Conservation (phyloP, 2,113 vertebrate genomes). For the Nothobranchius kuhntae region DNA sequence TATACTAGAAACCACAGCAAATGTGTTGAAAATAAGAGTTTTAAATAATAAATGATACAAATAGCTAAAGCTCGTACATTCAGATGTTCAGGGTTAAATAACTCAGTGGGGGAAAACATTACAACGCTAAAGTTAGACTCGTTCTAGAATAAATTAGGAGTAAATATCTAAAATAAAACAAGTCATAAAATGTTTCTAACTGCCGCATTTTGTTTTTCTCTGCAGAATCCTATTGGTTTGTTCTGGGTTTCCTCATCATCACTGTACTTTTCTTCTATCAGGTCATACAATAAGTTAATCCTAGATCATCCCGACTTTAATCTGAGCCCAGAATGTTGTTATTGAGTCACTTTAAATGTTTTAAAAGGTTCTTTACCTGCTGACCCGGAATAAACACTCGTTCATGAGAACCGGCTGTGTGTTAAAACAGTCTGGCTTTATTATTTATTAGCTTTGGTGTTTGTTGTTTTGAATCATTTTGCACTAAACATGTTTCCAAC, state of each 20-base stretch:
- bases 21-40: too few relatives aligned
- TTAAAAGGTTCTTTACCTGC: background rate
- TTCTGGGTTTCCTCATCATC: conserved; percentile 68
- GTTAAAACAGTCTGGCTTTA: background rate
- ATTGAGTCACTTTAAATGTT: conserved; percentile 26
- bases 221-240: conserved; percentile 70
- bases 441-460: background rate
- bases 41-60: too few relatives aligned
- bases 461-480: background rate
- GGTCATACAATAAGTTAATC: conserved; percentile 56
- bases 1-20: too few relatives aligned
- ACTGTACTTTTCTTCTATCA: conserved; percentile 76
- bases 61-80: too few relatives aligned
- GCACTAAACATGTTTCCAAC: background rate
- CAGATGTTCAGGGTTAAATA: too few relatives aligned
- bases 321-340: conserved; percentile 2
- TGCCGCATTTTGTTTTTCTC: conserved; percentile 23
- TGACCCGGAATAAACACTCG: background rate
- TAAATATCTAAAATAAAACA: too few relatives aligned
- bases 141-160: too few relatives aligned
- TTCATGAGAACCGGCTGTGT: background rate
- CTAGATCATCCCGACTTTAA: conserved; percentile 9
- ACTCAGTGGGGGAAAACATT: too few relatives aligned
- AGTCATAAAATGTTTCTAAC: background rate
- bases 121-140: too few relatives aligned